Conservation (phyloP, 2,113 vertebrate genomes). For the Reinhardtius hippoglossoides region DNA sequence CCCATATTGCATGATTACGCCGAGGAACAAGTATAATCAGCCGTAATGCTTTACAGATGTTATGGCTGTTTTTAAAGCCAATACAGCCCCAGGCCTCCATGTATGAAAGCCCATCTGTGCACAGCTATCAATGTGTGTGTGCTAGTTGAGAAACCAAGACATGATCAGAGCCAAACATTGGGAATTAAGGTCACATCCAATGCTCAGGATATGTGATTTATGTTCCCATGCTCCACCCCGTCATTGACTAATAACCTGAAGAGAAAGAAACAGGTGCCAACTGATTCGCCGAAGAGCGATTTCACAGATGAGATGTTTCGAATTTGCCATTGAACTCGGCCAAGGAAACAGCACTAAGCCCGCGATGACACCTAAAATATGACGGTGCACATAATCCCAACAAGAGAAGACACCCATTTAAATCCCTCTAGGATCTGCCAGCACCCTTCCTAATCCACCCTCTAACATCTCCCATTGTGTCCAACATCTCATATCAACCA, state of each 20-base stretch:
- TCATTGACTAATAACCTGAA: constrained; percentile 76
- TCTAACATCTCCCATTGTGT: constrained; percentile 60
- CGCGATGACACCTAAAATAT: constrained; percentile 59
- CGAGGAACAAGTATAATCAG: constrained; percentile 76
- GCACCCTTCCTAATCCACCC: constrained; percentile 48
- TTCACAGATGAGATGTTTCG: constrained; percentile 61
- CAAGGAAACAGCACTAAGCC: constrained; percentile 41
- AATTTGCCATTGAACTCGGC: constrained; percentile 46
- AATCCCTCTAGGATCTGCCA: constrained; percentile 55
- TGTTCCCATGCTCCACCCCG: constrained; percentile 58
- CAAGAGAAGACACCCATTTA: constrained; percentile 54
- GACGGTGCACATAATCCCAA: constrained; percentile 58
- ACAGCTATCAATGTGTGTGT: constrained; percentile 38
- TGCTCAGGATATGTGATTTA: constrained; percentile 68
- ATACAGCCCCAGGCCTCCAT: constrained; percentile 65
- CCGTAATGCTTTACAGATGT: constrained; percentile 80
- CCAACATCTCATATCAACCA: constrained; percentile 68
- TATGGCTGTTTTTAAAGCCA: constrained; percentile 76
- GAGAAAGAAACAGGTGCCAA: constrained; percentile 71
- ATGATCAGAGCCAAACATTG: constrained; percentile 52
- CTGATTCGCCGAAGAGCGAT: constrained; percentile 64
- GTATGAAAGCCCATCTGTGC: constrained; percentile 69
- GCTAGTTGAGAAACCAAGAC: constrained; percentile 32
- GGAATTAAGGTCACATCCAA: constrained; percentile 70
- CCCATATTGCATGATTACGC: constrained; percentile 73